Evolutionary conservation across 2,888 invertebrate species (phyloP), one percentile per base, ranked within the genome.

Genomic region (Diarsia brunnea): DNA sequence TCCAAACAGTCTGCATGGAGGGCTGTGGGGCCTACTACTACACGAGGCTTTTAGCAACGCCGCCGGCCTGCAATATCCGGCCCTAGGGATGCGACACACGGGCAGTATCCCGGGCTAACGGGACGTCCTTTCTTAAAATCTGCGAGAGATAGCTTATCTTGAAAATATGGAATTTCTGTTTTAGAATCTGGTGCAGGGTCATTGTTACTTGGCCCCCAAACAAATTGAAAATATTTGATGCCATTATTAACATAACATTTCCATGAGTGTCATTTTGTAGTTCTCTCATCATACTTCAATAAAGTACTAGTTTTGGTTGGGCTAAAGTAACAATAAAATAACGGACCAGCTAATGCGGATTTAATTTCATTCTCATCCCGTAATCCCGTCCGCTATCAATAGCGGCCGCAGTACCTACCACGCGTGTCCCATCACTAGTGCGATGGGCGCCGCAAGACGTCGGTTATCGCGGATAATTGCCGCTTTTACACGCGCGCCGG

Each of bases 41-140:
- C 67, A 53, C 77, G 75, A 72, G 73, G 87, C 85, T 79, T 71
- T 84, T 69, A 83, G 77, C 68, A 45, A 53, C 69, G 84, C 84
- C 72, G 80, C 73, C 73, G 73, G 76, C 78, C 76, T 73, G 84
- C 78, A 87, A 88, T 84, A 85, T 87, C 89, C 87, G 87, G 86
- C 67, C 24, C 64, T 58, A 79, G 85, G 55, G 85, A 70, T 73
- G 83, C 60, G 77, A 78, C 84, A 64, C 79, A 27, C 67, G 58
- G 38, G 12, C 45, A 31, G n/a, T 60, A 45, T 69, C 74, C 65
- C 72, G 75, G 55, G 63, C 47, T 61, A 45, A 27, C 66, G 65
- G 67, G 66, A 70, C 49, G n/a, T 11, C 4, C 11, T 19, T 47
- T n/a, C n/a, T n/a, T 58, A 38, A 63, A 16, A 69, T 51, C 27